Evolutionary conservation across 2,113 vertebrate genomes (phyloP).

Genomic region (Coracopsis vasa): DNA sequence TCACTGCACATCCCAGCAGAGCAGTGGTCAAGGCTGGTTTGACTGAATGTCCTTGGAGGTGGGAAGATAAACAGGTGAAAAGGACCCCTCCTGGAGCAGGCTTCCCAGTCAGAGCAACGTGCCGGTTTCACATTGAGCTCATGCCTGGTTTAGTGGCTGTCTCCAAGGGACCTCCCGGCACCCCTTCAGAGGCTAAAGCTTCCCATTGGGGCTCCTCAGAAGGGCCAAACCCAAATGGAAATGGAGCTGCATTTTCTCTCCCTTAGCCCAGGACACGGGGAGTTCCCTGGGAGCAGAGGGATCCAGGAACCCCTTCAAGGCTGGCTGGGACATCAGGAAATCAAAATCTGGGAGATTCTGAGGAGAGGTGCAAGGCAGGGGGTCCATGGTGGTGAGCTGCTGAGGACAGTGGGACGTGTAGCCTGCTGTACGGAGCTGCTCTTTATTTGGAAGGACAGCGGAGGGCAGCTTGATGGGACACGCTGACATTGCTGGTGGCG

Average conservation of each 20-base stretch:
- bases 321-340: neutral
- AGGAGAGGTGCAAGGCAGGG: neutral
- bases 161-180: neutral
- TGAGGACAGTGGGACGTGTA: neutral
- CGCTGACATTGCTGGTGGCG: neutral
- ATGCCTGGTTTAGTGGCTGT: neutral
- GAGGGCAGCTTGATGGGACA: neutral
- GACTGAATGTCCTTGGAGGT: neutral
- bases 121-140: neutral
- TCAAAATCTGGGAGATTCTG: neutral
- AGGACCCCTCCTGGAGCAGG: neutral
- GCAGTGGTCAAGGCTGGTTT: neutral
- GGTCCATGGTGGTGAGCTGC: neutral
- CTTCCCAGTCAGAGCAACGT: neutral
- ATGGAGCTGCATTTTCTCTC: neutral
- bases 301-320: neutral
- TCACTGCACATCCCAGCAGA: neutral
- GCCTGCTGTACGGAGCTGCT: neutral
- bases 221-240: neutral
- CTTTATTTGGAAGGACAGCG: neutral
- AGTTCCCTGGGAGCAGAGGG: neutral
- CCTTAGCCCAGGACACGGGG: neutral
- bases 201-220: neutral
- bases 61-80: neutral
- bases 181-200: neutral